Evolutionary conservation across 1,140 invertebrate genomes (phyloP), one percentile per base, ranked within the genome.

Genomic region (Drosophila mauritiana): DNA sequence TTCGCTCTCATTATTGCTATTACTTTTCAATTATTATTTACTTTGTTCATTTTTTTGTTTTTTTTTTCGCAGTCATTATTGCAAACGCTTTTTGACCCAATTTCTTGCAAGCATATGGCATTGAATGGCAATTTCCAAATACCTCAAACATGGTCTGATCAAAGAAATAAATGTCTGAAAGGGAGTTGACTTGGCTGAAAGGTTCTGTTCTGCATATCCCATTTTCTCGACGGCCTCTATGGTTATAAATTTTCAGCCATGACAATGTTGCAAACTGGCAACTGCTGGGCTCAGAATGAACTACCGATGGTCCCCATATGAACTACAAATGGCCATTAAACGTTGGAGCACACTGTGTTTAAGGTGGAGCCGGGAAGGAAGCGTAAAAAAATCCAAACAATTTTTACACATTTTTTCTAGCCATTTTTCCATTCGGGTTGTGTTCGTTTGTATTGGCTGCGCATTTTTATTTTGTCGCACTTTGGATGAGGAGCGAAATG

Each of bases 381-480:
- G 39, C 46, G 39, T 56, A 48, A 67, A 74, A 48, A 82, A 69
- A 74, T 48, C 58, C 45, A 55, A 75, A 75, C 79, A 75, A 79
- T 88, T 88, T 83, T 83, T 76, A 62, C 75, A 77, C 67, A 79
- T 80, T 77, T 88, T 68, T 88, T 86, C 83, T 88, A 83, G 79
- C 70, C 37, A 57, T 72, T 72, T 72, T 72, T 57, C 34, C 20
- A 13, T 36, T 20, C 15, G 25, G 62, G 12, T 58, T 64, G 20
- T 48, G 48, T 55, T 77, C 43, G 20, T 65, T 72, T 67, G 49
- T 80, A 58, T 77, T 64, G 52, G 61, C 64, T 84, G 73, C 51
- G 67, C 81, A 58, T 64, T 77, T 85, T 73, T 70, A 56, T 70
- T 37, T 70, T 73, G 49, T 48, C 58, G 59, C 58, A 67, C 61